These are phyloP conservation scores for Gallinago nigripennis DNA, from an alignment of 2,797 vertebrate species.

Conservation along the genomic window DNA sequence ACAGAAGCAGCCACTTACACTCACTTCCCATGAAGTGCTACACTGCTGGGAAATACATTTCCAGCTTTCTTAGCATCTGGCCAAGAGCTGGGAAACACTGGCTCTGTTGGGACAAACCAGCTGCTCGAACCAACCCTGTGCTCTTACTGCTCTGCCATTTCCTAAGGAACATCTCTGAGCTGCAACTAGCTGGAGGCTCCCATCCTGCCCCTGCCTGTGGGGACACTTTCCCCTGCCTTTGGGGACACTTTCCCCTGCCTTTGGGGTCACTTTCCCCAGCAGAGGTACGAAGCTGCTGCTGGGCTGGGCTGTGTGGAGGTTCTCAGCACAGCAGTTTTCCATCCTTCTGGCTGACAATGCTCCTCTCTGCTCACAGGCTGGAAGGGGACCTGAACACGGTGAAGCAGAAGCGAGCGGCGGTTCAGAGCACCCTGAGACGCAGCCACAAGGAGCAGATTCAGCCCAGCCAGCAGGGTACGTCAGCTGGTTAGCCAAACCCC, in stretches of 20 bases:
- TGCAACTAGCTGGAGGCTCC: background rate
- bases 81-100: background rate
- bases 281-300: background rate
- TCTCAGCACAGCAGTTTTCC: background rate
- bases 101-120: background rate
- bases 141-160: background rate
- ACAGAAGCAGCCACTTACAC: background rate
- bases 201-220: background rate
- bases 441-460: constrained; percentile 58
- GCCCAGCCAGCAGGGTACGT: constrained; percentile 68
- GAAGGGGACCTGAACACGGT: constrained; percentile 82
- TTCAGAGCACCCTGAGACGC: constrained; percentile 78
- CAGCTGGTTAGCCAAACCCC: background rate
- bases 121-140: background rate
- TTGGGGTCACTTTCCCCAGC: background rate
- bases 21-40: background rate
- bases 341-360: background rate
- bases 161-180: background rate
- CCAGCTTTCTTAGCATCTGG: background rate
- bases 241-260: background rate
- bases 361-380: constrained; percentile 76
- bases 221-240: background rate
- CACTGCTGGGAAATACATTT: background rate
- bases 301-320: background rate
- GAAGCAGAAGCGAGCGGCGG: constrained; percentile 83